Evolutionary conservation across 2,797 vertebrate species (phyloP).

Genomic region (Craterocephalus amniculus): DNA sequence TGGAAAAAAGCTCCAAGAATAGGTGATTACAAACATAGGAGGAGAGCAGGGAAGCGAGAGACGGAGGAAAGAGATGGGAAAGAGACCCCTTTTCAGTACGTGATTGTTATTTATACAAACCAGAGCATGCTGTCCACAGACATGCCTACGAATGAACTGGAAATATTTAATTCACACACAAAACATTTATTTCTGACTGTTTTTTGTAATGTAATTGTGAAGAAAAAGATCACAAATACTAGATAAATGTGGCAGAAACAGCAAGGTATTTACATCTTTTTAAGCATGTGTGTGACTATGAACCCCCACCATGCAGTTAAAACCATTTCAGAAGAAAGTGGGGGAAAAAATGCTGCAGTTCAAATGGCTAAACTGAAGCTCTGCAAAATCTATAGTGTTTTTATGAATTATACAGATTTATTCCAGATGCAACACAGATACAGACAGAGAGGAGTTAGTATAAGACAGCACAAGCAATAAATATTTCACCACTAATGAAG

Average conservation of each 20-base stretch:
- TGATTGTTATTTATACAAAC: slow-evolving; percentile 18
- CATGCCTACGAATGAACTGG: slow-evolving; percentile 25
- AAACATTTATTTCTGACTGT: not conserved
- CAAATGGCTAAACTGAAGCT: not conserved
- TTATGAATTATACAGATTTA: not conserved
- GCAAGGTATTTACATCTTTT: not conserved
- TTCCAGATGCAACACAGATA: not conserved
- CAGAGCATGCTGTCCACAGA: slow-evolving; percentile 18
- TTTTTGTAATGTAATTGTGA: not conserved
- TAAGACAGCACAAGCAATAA: too few relatives aligned
- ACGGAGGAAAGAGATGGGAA: slow-evolving; percentile 18
- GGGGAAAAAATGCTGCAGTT: too few relatives aligned
- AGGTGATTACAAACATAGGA: slow-evolving; percentile 82
- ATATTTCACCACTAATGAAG: too few relatives aligned
- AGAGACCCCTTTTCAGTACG: slow-evolving; percentile 60
- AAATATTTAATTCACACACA: slow-evolving; percentile 11
- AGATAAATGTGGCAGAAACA: not conserved
- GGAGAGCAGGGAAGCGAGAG: slow-evolving; percentile 47
- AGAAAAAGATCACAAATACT: not conserved
- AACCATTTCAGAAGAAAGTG: not conserved
- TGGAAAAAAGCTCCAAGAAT: slow-evolving; percentile 86
- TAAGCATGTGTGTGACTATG: not conserved
- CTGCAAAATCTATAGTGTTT: not conserved
- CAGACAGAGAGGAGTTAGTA: not conserved
- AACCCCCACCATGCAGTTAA: not conserved